A percentile compares a stretch with the other conserved stretches of the same genome.
Evolutionary conservation across 2,797 vertebrate genomes (phyloP).

Genomic region (Propithecus perrieri): DNA sequence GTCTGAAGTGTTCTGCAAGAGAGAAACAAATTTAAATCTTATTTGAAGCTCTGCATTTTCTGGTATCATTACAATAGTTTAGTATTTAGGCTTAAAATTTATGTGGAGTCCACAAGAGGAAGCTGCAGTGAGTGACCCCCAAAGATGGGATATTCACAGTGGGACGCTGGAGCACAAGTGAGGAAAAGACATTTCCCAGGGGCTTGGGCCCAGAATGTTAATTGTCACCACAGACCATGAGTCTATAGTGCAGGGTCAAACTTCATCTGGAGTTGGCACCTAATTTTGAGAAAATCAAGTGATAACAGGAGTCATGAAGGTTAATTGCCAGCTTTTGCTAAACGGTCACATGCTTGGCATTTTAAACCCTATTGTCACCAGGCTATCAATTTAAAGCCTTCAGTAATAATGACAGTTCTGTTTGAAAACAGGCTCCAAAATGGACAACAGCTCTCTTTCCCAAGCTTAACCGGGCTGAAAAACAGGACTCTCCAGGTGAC

Average conservation of each 20-base stretch:
- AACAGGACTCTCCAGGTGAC: neutral
- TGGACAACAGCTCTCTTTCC: neutral
- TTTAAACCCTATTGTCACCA: neutral
- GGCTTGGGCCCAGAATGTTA: neutral
- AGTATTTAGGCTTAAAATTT: neutral
- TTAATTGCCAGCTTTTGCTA: constrained; percentile 47
- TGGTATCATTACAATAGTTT: neutral
- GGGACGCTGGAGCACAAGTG: neutral
- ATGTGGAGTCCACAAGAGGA: neutral
- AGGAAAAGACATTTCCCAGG: neutral
- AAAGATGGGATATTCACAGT: neutral
- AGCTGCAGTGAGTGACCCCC: neutral
- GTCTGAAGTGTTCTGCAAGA: neutral
- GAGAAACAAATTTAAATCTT: neutral
- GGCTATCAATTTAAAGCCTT: neutral
- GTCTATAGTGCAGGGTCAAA: neutral
- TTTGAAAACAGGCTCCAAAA: neutral
- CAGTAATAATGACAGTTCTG: neutral
- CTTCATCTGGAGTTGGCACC: neutral
- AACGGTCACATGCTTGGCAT: neutral
- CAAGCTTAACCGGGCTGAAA: neutral
- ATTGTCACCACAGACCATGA: neutral
- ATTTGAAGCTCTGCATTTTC: neutral
- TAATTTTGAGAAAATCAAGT: constrained; percentile 25
- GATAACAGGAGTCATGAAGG: neutral